Conservation (phyloP, 2,113 vertebrate genomes). For the Chloropsis hardwickii region DNA sequence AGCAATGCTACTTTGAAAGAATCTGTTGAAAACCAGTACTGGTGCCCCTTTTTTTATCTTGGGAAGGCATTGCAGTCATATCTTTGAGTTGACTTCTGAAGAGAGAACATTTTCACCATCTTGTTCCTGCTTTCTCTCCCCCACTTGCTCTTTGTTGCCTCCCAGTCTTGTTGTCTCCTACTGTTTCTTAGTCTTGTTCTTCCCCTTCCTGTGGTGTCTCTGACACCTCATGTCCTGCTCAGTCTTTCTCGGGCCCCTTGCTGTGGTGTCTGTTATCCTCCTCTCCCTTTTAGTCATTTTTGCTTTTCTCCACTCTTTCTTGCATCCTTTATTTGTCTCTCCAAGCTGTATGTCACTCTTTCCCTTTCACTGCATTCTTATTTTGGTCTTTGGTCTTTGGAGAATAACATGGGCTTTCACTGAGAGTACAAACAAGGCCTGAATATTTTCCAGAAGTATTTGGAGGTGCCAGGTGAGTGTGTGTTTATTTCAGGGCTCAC, state of each 20-base stretch:
- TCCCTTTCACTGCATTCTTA: neutral
- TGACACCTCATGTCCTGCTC: neutral
- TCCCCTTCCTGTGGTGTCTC: neutral
- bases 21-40: neutral
- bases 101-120: neutral
- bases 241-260: neutral
- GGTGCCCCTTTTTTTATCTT: neutral
- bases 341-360: neutral
- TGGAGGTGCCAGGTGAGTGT: neutral
- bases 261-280: neutral
- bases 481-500: neutral
- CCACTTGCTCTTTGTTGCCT: neutral
- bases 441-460: neutral
- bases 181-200: neutral
- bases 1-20: neutral
- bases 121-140: neutral
- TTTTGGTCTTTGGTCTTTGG: neutral
- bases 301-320: neutral
- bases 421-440: neutral
- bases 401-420: neutral
- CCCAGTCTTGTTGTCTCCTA: neutral
- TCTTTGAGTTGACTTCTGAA: neutral
- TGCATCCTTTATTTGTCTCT: neutral
- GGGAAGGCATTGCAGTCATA: neutral
- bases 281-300: neutral